These are phyloP conservation scores for Hypocryptadius cinnamomeus DNA, from an alignment of 2,113 vertebrate genomes.

Conservation along the genomic window DNA sequence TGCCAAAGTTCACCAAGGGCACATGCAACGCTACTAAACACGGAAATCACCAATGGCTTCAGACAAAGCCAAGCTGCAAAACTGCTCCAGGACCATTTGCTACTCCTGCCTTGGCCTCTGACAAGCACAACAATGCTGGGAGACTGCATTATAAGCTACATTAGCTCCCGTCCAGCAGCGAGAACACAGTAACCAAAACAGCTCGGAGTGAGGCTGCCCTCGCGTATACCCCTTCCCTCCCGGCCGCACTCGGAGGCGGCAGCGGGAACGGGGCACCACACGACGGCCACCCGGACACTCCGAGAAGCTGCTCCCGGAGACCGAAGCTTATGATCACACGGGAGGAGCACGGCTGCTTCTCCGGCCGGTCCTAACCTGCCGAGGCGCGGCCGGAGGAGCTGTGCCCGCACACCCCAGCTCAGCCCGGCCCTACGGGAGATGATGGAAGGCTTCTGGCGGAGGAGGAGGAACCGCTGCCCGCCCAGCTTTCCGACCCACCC, in stretches of 20 bases:
- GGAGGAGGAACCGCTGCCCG: background rate
- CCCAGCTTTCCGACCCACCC: background rate
- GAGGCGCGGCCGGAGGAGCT: background rate
- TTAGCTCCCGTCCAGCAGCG: background rate
- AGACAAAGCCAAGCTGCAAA: background rate
- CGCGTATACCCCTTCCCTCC: rapidly evolving
- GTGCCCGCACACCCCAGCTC: background rate
- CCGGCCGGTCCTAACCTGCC: background rate
- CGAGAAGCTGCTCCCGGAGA: background rate
- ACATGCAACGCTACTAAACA: rapidly evolving
- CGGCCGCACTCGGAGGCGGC: background rate
- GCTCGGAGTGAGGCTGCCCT: background rate
- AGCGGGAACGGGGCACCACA: background rate
- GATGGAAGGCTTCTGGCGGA: background rate
- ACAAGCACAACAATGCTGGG: background rate
- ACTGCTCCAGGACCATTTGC: too few relatives aligned
- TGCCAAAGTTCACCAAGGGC: background rate
- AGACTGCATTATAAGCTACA: background rate
- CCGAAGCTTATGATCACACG: background rate
- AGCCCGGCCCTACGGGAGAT: background rate
- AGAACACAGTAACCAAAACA: background rate
- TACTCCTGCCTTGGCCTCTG: background rate
- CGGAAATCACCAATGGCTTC: rapidly evolving
- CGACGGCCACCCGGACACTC: background rate
- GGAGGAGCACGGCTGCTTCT: background rate